These are phyloP conservation scores for Drosophila sulfurigaster DNA, from an alignment of 1,140 invertebrate genomes.

Conservation along the genomic window DNA sequence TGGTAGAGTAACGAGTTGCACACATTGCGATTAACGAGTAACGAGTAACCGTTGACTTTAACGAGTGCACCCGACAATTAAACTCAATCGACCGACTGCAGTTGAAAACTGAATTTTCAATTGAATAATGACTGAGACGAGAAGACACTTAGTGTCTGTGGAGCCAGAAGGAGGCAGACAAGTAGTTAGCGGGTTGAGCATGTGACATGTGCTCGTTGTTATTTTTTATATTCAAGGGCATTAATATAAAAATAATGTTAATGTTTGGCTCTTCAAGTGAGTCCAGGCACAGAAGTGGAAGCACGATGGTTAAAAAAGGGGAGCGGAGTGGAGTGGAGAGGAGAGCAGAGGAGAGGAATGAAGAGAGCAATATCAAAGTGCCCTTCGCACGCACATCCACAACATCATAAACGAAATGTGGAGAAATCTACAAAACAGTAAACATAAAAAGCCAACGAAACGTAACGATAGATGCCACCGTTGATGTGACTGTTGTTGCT, in stretches of 20 bases:
- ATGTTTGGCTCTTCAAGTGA: constrained; percentile 65
- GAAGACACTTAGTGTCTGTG: constrained; percentile 27
- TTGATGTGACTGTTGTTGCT: constrained; percentile 22
- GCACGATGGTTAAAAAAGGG: no score
- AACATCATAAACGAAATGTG: constrained; percentile 61
- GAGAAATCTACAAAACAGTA: constrained; percentile 77
- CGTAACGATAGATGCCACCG: constrained; percentile 75
- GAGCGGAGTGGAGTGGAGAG: no score
- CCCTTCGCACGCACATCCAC: constrained; percentile 57
- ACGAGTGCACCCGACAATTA: background rate
- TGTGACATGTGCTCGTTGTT: constrained; percentile 35
- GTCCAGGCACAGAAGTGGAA: constrained; percentile 14
- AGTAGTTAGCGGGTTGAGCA: constrained; percentile 33
- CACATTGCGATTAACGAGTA: background rate
- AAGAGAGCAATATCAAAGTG: constrained; percentile 19
- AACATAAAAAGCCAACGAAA: constrained; percentile 79
- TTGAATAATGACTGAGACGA: background rate
- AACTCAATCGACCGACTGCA: no score
- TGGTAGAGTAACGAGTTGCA: background rate
- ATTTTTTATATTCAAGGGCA: constrained; percentile 50
- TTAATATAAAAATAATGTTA: constrained; percentile 83
- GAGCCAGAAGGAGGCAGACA: constrained; percentile 13
- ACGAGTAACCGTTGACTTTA: background rate
- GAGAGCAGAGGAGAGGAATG: background rate
- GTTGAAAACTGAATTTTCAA: background rate